phyloP scores from a whole-genome alignment of 2,797 vertebrate species.

The Simalia tracyae region DNA sequence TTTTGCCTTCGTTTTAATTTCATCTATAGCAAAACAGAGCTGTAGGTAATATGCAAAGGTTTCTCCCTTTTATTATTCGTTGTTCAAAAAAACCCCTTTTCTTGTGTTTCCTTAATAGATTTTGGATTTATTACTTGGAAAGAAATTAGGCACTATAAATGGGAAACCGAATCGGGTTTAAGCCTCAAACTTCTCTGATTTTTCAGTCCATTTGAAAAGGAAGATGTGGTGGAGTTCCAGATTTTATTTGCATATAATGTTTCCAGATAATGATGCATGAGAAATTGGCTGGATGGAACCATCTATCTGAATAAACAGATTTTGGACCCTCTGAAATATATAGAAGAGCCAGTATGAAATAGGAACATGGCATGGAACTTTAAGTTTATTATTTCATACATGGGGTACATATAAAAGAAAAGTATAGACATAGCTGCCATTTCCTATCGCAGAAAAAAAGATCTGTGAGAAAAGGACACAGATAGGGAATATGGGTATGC shows the following conservation, averaged over 20 bases:
- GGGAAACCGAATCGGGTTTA: not conserved
- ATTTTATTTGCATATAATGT: too few species aligned
- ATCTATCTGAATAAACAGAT: not conserved
- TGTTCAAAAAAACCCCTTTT: not conserved
- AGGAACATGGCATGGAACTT: not conserved
- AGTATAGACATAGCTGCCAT: too few species aligned
- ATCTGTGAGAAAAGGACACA: too few species aligned
- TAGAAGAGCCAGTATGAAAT: not conserved
- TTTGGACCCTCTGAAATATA: too few species aligned
- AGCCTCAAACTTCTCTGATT: not conserved
- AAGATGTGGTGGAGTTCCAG: not conserved
- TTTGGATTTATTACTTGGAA: not conserved
- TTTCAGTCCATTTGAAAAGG: not conserved
- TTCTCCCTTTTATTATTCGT: not conserved
- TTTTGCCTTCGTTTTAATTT: constrained; percentile 62
- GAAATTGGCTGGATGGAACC: not conserved
- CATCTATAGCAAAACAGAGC: constrained; percentile 53
- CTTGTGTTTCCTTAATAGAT: not conserved
- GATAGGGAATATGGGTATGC: too few species aligned
- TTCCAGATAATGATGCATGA: too few species aligned
- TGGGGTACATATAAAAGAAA: too few species aligned
- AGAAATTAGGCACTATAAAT: not conserved
- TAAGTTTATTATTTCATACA: not conserved
- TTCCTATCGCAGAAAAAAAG: too few species aligned
- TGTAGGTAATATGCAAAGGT: constrained; percentile 37